A percentile compares a stretch with the other conserved stretches of the same genome.
Evolutionary conservation across 2,113 vertebrate genomes (phyloP).

Genomic region (Tretioscincus oriximinensis): DNA sequence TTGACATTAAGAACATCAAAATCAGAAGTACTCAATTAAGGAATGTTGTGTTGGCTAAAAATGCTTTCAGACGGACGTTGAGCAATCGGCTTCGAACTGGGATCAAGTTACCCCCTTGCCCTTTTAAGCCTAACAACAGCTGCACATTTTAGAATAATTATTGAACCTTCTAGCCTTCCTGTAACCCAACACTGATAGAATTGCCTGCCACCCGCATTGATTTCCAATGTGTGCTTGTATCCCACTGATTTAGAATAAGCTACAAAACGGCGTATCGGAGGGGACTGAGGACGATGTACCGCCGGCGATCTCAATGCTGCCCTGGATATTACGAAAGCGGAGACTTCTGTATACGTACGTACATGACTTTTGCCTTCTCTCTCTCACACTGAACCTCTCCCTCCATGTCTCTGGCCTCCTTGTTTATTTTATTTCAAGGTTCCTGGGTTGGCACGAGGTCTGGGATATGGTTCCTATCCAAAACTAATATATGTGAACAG

Average conservation of each 20-base stretch:
- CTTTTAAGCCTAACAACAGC: slow-evolving; percentile 60
- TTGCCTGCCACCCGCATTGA: slow-evolving; percentile 63
- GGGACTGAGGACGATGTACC: slow-evolving; percentile 95
- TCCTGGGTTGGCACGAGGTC: background rate
- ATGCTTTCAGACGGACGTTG: slow-evolving; percentile 6
- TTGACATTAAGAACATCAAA: no score
- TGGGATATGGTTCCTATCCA: background rate
- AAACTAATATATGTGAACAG: background rate
- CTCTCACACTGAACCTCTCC: background rate
- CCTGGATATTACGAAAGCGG: slow-evolving; percentile 95
- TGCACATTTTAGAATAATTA: slow-evolving; percentile 74
- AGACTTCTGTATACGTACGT: slow-evolving; percentile 96
- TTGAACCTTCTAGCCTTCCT: slow-evolving; percentile 59
- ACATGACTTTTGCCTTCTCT: slow-evolving; percentile 20
- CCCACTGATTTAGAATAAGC: slow-evolving; percentile 86
- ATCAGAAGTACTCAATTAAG: no score
- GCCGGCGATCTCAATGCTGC: slow-evolving; percentile 96
- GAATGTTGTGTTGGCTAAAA: background rate
- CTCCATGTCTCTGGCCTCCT: no score
- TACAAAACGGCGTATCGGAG: slow-evolving; percentile 97
- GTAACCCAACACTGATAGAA: slow-evolving; percentile 69
- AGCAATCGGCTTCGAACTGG: slow-evolving; percentile 44
- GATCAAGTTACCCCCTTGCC: slow-evolving; percentile 51
- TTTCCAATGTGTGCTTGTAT: slow-evolving; percentile 67
- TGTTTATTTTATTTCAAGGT: background rate